Base-by-base conservation (phyloP, 2,113 vertebrate genomes). In the Pongo pygmaeus region DNA sequence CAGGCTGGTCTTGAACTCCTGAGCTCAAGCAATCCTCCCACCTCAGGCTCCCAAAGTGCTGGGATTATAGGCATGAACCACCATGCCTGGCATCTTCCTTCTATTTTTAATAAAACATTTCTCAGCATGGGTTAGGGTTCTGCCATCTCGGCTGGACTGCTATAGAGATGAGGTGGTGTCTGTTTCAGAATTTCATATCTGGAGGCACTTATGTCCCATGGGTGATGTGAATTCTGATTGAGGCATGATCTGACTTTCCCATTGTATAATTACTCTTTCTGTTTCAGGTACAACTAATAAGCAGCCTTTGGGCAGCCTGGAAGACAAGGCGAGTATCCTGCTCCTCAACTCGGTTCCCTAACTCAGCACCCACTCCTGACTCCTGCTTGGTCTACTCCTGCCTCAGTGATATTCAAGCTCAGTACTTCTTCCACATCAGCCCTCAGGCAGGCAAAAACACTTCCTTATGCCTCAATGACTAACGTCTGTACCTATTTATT, bases 271-370 rank as follows among this genome's bases (percentile, higher is more conserved):
- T 23, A 35, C 10, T 20, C 25, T 52, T 85, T 50, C 30, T 38
- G 57, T 8, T 23, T 81, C 46, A 6, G 43, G 81, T n/a, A 13
- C 12, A 55, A 27, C 74, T 23, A 48, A 30, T 1, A 25, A 59
- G 23, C 3, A 13, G n/a, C 32, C 38, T 5, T 2, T 5, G 5
- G 22, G 32, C 38, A 91, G 14, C n/a, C 0, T 3, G 11, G 4
- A 3, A 35, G 9, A 14, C 27, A 0, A n/a, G 35, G 69, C 3
- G 1, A 14, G 5, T 0, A 17, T 10, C 9, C 20, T 0, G 0
- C 50, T n/a, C 11, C 11, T 35, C 14, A 0, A 32, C 2, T 0
- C 8, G 20, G 5, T 70, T 23, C 14, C 20, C 57, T 75, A 30
- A 57, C 40, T 30, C 0, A 0, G 48, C 30, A 8, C 27, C 92